Evolutionary conservation across 1,140 invertebrate species (phyloP), one percentile per base, ranked within the genome.

Genomic region (Berghia stephanieae): DNA sequence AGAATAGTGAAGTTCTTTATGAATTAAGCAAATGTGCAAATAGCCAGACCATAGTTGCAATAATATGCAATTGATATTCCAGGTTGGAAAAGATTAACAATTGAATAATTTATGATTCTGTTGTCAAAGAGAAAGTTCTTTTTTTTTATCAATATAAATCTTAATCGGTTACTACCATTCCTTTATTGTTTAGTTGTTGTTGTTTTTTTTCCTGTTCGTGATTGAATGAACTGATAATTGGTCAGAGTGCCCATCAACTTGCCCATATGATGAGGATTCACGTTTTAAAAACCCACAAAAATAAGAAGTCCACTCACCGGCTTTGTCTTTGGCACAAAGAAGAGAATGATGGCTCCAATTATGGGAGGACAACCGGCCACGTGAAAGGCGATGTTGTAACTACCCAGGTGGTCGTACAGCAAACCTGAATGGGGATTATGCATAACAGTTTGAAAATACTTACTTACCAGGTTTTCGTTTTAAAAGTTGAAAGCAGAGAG

Each of bases 291-390:
- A 38, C 42, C 42, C 21, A 16, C 3, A 75, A 5, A 63, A 3
- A 40, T 10, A 18, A 75, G 44, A 0, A 60, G n/a, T 18, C 27
- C 78, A 79, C 77, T 78, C 77, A 88, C 86, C 82, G 85, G 84
- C 63, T 91, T 90, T 1, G 93, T 90, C 80, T 88, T 93, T 63
- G 91, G 91, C 68, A 95, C 93, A 8, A 93, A 82, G 85, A 94
- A 95, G 92, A 97, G 93, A 1, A 94, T 87, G 1, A 93, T 85
- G 10, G 94, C 93, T 18, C 95, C 96, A 6, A 96, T 80, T 27
- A 97, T 91, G 1, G 96, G 95, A 3, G 96, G 95, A 57, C 95
- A 91, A 8, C 96, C 96, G 49, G 95, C 95, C 77, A 95, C 88
- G 38, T 95, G 89, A 81, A 97, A 95, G 0, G 95, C 93, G 40